Conservation (phyloP, 2,113 vertebrate species). For the Chascanopsetta lugubris region DNA sequence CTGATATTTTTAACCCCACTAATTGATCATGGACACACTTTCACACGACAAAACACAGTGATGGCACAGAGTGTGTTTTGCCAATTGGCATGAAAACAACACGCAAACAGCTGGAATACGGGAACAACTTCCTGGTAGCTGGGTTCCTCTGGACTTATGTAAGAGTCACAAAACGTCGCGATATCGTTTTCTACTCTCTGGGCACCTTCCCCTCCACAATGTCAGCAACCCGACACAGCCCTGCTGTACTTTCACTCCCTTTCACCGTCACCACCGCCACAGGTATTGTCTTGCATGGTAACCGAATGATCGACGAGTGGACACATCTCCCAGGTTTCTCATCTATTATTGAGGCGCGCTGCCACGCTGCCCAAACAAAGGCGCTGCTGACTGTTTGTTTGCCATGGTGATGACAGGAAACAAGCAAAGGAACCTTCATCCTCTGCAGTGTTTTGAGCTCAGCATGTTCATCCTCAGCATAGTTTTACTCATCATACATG, state of each 20-base stretch:
- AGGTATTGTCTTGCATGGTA: constrained; percentile 80
- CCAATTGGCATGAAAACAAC: not conserved
- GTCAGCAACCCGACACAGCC: constrained; percentile 68
- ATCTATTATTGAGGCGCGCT: constrained; percentile 78
- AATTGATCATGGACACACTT: no score
- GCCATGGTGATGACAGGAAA: constrained; percentile 33
- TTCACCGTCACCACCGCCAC: constrained; percentile 65
- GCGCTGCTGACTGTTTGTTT: constrained; percentile 46
- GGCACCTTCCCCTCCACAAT: constrained; percentile 36
- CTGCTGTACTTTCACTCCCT: constrained; percentile 80
- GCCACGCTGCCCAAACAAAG: constrained; percentile 59
- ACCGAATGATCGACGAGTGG: constrained; percentile 67
- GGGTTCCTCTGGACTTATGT: constrained; percentile 53
- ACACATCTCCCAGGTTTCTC: constrained; percentile 54
- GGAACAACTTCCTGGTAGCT: not conserved
- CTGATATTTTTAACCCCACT: not conserved
- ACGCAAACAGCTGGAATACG: constrained; percentile 8
- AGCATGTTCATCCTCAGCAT: no score
- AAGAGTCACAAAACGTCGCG: constrained; percentile 39
- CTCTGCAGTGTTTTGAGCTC: not conserved
- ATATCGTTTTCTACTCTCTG: constrained; percentile 50
- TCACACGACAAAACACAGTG: no score
- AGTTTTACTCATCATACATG: no score
- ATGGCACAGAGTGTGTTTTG: not conserved
- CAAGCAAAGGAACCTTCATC: not conserved